Evolutionary conservation across 2,113 vertebrate species (phyloP).

Genomic region (Centropristis striata): DNA sequence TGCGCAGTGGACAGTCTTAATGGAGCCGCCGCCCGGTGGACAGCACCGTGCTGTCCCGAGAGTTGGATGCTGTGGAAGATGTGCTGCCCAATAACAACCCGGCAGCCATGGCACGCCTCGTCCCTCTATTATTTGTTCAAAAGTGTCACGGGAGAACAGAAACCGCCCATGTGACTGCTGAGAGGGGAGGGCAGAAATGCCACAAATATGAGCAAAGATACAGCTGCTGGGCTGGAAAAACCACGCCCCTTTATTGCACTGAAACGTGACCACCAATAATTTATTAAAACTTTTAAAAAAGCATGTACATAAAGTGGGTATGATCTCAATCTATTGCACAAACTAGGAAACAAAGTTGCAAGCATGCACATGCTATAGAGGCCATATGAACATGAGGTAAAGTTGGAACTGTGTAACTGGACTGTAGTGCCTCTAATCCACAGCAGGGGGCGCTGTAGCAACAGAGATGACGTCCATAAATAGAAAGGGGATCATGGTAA

Average conservation of each 20-base stretch:
- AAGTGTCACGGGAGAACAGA: conserved; percentile 76
- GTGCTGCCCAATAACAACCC: conserved; percentile 60
- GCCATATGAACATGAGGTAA: not conserved
- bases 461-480: not conserved
- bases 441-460: conserved; percentile 46
- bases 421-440: not conserved
- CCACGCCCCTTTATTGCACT: conserved; percentile 38
- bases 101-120: conserved; percentile 66
- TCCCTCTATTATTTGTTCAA: conserved; percentile 67
- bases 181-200: conserved; percentile 52
- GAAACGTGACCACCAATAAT: not conserved
- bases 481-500: not conserved
- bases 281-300: too few relatives aligned
- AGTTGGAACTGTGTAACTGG: not conserved
- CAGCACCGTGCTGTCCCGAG: conserved; percentile 1
- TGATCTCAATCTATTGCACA: too few relatives aligned
- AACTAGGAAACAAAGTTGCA: not conserved
- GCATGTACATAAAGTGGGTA: too few relatives aligned
- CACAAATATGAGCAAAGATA: conserved; percentile 36
- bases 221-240: not conserved
- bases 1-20: not conserved
- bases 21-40: conserved; percentile 3
- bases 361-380: not conserved
- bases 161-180: conserved; percentile 77
- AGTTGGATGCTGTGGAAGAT: conserved; percentile 50